A percentile compares a stretch with the other conserved stretches of the same genome.
Conservation (phyloP, 2,888 invertebrate genomes). For the Hymenopus coronatus region DNA sequence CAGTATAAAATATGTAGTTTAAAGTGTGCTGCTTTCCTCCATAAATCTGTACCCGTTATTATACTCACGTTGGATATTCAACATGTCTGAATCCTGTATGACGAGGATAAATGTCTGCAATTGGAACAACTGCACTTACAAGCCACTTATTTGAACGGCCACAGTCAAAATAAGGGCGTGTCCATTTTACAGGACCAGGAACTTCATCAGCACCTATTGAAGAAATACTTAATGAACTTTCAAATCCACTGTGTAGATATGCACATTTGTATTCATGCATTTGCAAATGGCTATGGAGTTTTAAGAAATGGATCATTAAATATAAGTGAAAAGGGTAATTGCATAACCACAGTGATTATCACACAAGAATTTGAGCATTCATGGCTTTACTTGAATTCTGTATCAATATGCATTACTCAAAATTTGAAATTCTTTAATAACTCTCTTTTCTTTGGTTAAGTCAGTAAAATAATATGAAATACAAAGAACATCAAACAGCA, state of each 20-base stretch:
- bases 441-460: no score
- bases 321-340: no score
- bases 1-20: neutral
- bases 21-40: neutral
- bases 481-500: no score
- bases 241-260: neutral
- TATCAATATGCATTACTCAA: no score
- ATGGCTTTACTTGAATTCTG: no score
- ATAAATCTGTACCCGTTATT: neutral
- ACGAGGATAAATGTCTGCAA: conserved; percentile 92
- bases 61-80: conserved; percentile 85
- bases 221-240: neutral
- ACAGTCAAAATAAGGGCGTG: conserved; percentile 94
- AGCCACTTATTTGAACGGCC: conserved; percentile 94
- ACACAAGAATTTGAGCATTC: no score
- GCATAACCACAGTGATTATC: no score
- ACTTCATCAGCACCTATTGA: conserved; percentile 73
- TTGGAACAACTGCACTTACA: conserved; percentile 88
- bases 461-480: no score
- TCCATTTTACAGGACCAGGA: conserved; percentile 92
- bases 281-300: no score
- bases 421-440: no score
- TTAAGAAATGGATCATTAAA: no score
- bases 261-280: no score
- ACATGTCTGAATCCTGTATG: conserved; percentile 91